Percentiles rank a stretch among this genome's conserved stretches.
These are phyloP conservation scores for Meliscaeva auricollis DNA, from an alignment of 2,888 invertebrate genomes.

Conservation along the genomic window DNA sequence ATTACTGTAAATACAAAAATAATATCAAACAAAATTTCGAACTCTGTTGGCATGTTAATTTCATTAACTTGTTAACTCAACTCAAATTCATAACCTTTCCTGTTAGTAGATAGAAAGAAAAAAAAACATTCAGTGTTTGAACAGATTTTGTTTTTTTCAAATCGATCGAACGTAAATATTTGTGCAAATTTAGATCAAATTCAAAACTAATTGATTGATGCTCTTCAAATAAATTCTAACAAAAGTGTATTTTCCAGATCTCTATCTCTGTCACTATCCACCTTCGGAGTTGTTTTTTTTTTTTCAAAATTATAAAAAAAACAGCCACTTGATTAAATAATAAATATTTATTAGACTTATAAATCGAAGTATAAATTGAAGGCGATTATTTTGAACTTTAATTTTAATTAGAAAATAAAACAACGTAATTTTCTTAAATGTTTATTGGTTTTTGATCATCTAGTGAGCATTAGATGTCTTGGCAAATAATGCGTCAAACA, in stretches of 20 bases:
- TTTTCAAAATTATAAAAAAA: background rate
- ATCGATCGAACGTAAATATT: background rate
- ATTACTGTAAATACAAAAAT: background rate
- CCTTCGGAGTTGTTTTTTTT: background rate
- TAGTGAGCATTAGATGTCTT: too few relatives aligned
- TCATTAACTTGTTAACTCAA: background rate
- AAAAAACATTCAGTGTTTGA: background rate
- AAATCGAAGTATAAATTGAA: too few relatives aligned
- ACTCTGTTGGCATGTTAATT: background rate
- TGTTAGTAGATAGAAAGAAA: too few relatives aligned
- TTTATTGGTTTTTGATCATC: too few relatives aligned
- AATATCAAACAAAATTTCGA: background rate
- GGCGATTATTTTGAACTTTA: too few relatives aligned
- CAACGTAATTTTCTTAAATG: too few relatives aligned
- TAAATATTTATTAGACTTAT: background rate
- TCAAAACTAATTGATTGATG: slow-evolving; percentile 16
- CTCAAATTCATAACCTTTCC: background rate
- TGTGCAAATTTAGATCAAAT: background rate
- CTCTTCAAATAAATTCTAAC: slow-evolving; percentile 3
- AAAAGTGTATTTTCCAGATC: slow-evolving; percentile 1
- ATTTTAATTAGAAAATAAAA: too few relatives aligned
- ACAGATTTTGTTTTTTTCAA: background rate
- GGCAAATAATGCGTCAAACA: too few relatives aligned
- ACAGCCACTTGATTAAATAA: background rate
- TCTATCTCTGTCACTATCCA: too few relatives aligned